phyloP scores from a whole-genome alignment of 1,140 invertebrate genomes.

The Scylla paramamosain region DNA sequence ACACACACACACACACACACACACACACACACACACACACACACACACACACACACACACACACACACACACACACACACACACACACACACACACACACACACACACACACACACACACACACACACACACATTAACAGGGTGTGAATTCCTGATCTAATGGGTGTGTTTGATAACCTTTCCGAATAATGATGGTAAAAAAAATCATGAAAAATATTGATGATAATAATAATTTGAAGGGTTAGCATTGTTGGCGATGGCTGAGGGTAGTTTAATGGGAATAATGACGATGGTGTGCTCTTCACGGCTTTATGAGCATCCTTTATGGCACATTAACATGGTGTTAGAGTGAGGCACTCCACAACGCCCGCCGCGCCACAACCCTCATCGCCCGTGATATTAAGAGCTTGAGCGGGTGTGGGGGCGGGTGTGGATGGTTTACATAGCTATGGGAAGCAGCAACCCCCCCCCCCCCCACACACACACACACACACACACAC shows the following conservation, averaged over 20 bases:
- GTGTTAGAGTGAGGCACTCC: not conserved
- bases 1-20: not conserved
- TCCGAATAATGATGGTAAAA: too few relatives aligned
- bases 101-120: not conserved
- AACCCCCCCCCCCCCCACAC: too few relatives aligned
- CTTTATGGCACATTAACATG: conserved; percentile 2
- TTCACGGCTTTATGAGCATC: not conserved
- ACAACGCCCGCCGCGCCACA: not conserved
- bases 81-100: too few relatives aligned
- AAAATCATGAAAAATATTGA: too few relatives aligned
- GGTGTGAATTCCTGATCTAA: not conserved
- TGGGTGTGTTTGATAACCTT: too few relatives aligned
- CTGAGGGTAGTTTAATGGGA: not conserved
- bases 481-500: too few relatives aligned
- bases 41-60: not conserved
- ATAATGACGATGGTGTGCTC: conserved; percentile 1
- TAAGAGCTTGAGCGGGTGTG: not conserved
- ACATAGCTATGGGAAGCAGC: too few relatives aligned
- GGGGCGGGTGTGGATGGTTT: not conserved
- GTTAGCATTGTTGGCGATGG: too few relatives aligned
- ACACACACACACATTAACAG: not conserved
- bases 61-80: too few relatives aligned
- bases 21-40: not conserved
- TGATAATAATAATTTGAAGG: too few relatives aligned
- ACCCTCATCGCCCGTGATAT: not conserved